Percentiles rank a stretch among this genome's conserved stretches.
phyloP scores from a whole-genome alignment of 2,113 vertebrate genomes.

The Ailurus styani region DNA sequence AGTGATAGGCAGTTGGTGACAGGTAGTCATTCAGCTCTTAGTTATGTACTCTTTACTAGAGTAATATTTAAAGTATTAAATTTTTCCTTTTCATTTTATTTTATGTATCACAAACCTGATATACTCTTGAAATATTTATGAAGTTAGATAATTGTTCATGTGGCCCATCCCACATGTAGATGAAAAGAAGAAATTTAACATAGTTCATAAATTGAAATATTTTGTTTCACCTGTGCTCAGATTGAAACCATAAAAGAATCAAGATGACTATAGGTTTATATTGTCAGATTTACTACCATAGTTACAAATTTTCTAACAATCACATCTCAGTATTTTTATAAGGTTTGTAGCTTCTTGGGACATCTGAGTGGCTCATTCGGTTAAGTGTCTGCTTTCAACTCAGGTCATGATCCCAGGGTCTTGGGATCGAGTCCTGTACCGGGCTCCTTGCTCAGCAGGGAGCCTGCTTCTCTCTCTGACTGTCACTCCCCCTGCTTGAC shows the following conservation, averaged over 20 bases:
- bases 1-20: neutral
- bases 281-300: neutral
- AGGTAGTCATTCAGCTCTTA: neutral
- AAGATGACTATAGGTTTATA: neutral
- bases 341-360: neutral
- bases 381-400: no score
- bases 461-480: no score
- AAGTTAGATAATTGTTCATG: neutral
- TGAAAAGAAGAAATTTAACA: neutral
- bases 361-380: no score
- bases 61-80: neutral
- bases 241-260: slow-evolving; percentile 31
- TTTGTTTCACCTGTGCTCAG: neutral
- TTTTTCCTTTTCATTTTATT: neutral
- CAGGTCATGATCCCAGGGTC: no score
- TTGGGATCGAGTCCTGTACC: no score
- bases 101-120: neutral
- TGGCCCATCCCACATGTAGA: neutral
- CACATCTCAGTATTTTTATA: neutral
- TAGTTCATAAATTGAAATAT: neutral
- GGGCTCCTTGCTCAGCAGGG: no score
- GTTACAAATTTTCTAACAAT: neutral
- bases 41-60: neutral
- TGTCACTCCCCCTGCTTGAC: no score
- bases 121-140: neutral